Conservation (phyloP, 2,113 vertebrate species). For the Lipophrys pholis region DNA sequence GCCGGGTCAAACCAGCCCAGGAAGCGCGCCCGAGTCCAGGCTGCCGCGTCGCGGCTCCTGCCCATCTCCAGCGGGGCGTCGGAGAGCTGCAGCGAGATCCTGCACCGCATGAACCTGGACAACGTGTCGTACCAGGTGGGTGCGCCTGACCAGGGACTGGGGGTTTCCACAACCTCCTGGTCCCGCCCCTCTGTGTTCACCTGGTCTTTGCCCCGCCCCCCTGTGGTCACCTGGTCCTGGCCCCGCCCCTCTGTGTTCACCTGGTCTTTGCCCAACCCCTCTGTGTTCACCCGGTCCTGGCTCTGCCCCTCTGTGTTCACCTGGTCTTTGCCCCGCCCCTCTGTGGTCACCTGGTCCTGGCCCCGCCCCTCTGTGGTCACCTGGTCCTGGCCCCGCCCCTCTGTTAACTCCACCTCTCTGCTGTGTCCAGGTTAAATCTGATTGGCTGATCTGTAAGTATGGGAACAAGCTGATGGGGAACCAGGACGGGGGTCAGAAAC, state of each 20-base stretch:
- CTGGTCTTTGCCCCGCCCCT: background rate
- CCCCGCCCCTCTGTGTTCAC: background rate
- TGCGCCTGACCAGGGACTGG: too few species aligned
- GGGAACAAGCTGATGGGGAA: constrained; percentile 64
- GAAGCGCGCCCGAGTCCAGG: constrained; percentile 64
- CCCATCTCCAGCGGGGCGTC: constrained; percentile 62
- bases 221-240: background rate
- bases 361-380: background rate
- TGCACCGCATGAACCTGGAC: constrained; percentile 74
- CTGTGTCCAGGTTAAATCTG: constrained; percentile 67
- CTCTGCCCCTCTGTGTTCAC: background rate
- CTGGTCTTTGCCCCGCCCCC: too few species aligned
- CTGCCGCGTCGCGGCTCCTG: constrained; percentile 65
- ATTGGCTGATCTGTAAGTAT: constrained; percentile 72
- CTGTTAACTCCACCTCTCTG: background rate
- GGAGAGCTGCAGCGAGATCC: constrained; percentile 66
- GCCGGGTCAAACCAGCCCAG: background rate
- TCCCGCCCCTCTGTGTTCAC: too few species aligned
- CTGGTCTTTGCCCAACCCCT: background rate
- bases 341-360: background rate
- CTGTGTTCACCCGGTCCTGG: background rate
- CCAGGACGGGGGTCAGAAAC: constrained; percentile 46
- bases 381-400: background rate
- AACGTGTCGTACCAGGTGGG: constrained; percentile 64
- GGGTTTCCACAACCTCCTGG: too few species aligned